Conservation (phyloP, 2,797 vertebrate species). For the Discoglossus pictus region DNA sequence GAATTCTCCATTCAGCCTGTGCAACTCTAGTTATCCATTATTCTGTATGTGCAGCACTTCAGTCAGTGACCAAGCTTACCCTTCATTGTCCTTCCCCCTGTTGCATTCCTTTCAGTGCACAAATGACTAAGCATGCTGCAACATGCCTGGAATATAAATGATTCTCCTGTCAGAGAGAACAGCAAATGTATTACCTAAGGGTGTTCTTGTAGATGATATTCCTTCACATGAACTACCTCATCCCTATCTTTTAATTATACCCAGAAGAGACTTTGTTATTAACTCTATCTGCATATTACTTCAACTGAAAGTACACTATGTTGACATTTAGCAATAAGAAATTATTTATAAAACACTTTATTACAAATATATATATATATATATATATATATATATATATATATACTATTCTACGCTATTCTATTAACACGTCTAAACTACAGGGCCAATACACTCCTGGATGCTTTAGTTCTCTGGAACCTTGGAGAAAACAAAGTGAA, state of each 20-base stretch:
- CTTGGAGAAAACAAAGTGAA: too few relatives aligned
- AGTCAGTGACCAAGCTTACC: conserved; percentile 13
- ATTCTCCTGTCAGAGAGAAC: conserved; percentile 9
- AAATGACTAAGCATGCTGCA: conserved; percentile 34
- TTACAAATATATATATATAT: too few relatives aligned
- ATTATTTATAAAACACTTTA: too few relatives aligned
- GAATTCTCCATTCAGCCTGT: not conserved
- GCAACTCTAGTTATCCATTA: not conserved
- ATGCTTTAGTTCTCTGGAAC: too few relatives aligned
- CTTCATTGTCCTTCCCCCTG: conserved; percentile 35
- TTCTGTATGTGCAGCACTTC: conserved; percentile 4
- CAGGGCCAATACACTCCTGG: too few relatives aligned
- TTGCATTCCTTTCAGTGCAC: conserved; percentile 32
- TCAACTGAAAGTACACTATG: too few relatives aligned
- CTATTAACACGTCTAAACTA: too few relatives aligned
- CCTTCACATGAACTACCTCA: conserved; percentile 5
- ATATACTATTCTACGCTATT: too few relatives aligned
- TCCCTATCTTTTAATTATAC: conserved; percentile 10
- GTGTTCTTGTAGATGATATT: not conserved
- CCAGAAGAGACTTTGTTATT: conserved; percentile 19
- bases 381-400: too few relatives aligned
- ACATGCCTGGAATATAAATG: conserved; percentile 38
- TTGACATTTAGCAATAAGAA: too few relatives aligned
- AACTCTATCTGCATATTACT: not conserved
- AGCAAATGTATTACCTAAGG: conserved; percentile 13